A percentile compares a stretch with the other conserved stretches of the same genome.
Conservation (phyloP, 2,113 vertebrate species). For the Elanus axillaris region DNA sequence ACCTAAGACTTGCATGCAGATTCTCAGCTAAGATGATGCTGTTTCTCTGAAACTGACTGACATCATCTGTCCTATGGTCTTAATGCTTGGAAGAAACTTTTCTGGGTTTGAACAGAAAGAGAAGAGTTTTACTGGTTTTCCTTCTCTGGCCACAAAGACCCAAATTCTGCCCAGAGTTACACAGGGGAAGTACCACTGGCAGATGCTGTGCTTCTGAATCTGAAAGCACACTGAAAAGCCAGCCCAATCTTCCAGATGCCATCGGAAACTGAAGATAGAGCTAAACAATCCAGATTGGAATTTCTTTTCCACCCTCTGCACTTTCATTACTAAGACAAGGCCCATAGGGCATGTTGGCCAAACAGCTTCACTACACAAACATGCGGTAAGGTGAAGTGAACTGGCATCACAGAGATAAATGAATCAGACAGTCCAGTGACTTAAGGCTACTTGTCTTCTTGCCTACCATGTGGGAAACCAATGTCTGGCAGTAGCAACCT, state of each 20-base stretch:
- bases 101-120: background rate
- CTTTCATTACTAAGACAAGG: conserved; percentile 30
- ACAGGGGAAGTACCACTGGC: background rate
- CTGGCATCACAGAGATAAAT: background rate
- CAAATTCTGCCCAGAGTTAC: background rate
- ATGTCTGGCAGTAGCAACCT: background rate
- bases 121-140: background rate
- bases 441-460: conserved; percentile 30
- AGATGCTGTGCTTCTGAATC: background rate
- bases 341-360: conserved; percentile 8
- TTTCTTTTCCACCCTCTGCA: conserved; percentile 28
- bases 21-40: background rate
- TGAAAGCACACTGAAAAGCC: background rate
- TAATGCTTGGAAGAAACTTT: background rate
- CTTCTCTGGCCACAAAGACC: background rate
- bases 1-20: background rate
- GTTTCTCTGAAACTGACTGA: background rate
- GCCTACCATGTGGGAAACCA: background rate
- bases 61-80: background rate
- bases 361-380: conserved; percentile 7
- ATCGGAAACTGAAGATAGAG: background rate
- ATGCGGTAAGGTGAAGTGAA: background rate
- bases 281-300: background rate
- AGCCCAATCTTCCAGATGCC: background rate
- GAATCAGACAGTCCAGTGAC: background rate